Percentiles rank a stretch among this genome's conserved stretches.
Evolutionary conservation across 2,888 invertebrate genomes (phyloP).

Genomic region (Alitta virens): DNA sequence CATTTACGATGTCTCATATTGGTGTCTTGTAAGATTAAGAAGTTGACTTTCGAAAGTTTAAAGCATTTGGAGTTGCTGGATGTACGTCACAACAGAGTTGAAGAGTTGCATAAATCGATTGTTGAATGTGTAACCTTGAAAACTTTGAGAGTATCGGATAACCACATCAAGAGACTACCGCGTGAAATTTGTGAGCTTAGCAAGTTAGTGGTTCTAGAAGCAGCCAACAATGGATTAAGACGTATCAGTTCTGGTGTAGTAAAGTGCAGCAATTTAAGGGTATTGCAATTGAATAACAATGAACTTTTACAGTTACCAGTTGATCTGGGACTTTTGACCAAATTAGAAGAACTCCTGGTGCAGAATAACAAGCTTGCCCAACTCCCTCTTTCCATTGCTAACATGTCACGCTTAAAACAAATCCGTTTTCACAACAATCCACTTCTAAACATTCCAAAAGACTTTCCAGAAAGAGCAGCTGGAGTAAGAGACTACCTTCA

Average conservation of each 20-base stretch:
- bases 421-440: slow-evolving; percentile 28
- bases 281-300: slow-evolving; percentile 23
- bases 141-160: slow-evolving; percentile 22
- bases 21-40: slow-evolving; percentile 21
- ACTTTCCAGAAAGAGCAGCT: slow-evolving; percentile 26
- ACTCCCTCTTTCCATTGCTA: slow-evolving; percentile 26
- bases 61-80: slow-evolving; percentile 23
- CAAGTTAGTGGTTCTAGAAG: slow-evolving; percentile 21
- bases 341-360: slow-evolving; percentile 22
- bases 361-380: slow-evolving; percentile 24
- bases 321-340: slow-evolving; percentile 24
- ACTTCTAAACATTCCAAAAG: slow-evolving; percentile 28
- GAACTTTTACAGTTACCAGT: slow-evolving; percentile 24
- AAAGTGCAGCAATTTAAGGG: slow-evolving; percentile 15
- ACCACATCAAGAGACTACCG: slow-evolving; percentile 24
- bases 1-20: slow-evolving; percentile 23
- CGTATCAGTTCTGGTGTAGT: slow-evolving; percentile 15
- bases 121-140: slow-evolving; percentile 19
- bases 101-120: slow-evolving; percentile 19
- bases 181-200: slow-evolving; percentile 12
- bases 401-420: slow-evolving; percentile 17
- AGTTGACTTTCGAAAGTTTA: slow-evolving; percentile 19
- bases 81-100: slow-evolving; percentile 25
- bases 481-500: slow-evolving; percentile 27
- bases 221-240: slow-evolving; percentile 21